Evolutionary conservation across 1,140 invertebrate species (phyloP).

Genomic region (Agrilus planipennis): DNA sequence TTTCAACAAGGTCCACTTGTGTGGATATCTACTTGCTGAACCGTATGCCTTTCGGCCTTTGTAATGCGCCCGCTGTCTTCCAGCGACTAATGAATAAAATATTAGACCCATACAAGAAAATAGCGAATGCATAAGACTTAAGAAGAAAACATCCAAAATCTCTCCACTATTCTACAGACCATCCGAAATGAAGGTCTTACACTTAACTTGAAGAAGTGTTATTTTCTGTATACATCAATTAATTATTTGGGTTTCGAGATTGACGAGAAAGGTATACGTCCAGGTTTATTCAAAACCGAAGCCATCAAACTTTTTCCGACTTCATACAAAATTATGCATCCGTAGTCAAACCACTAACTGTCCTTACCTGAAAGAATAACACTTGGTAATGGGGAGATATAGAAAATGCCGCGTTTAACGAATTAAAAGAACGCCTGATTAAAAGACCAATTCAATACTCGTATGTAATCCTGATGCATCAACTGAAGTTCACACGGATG

Average conservation of each 20-base stretch:
- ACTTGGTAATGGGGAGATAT: constrained; percentile 13
- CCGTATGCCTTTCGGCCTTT: constrained; percentile 36
- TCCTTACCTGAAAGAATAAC: constrained; percentile 20
- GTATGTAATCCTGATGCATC: constrained; percentile 25
- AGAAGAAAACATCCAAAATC: too few species aligned
- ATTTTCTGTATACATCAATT: neutral
- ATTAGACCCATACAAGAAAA: too few species aligned
- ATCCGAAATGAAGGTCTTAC: too few species aligned
- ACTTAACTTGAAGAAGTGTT: too few species aligned
- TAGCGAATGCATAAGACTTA: too few species aligned
- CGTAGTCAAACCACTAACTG: constrained; percentile 20
- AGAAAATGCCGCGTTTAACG: constrained; percentile 9
- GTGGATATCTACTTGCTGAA: too few species aligned
- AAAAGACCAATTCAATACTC: constrained; percentile 21
- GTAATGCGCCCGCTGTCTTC: constrained; percentile 24
- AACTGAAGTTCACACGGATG: constrained; percentile 25
- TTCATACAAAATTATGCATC: constrained; percentile 26
- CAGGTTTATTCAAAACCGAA: neutral
- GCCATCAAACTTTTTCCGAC: neutral
- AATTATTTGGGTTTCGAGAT: neutral
- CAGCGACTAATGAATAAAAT: neutral
- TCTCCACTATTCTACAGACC: too few species aligned
- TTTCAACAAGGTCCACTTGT: too few species aligned
- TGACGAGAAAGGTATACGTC: neutral
- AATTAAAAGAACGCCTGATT: constrained; percentile 1